Percentiles rank a stretch among this genome's conserved stretches.
These are phyloP conservation scores for Drosophila lacicola DNA, from an alignment of 2,888 invertebrate genomes.

Conservation along the genomic window DNA sequence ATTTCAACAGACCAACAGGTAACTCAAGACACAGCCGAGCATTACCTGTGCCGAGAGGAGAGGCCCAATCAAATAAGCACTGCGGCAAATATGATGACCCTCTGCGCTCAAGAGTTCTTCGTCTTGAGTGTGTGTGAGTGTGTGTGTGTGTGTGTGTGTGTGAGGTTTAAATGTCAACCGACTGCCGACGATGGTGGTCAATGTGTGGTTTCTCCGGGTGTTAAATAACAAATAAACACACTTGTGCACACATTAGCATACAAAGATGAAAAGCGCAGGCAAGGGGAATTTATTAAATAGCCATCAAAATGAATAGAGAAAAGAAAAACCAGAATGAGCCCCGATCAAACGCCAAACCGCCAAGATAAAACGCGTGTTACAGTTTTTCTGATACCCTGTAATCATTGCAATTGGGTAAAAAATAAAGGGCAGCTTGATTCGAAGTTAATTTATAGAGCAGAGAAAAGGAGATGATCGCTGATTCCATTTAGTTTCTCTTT, in stretches of 20 bases:
- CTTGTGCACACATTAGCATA: constrained; percentile 75
- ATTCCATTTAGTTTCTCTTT: too few species aligned
- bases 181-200: constrained; percentile 60
- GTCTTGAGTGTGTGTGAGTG: constrained; percentile 31
- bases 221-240: constrained; percentile 81
- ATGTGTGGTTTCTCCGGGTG: constrained; percentile 62
- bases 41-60: not conserved
- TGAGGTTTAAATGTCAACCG: constrained; percentile 54
- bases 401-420: too few species aligned
- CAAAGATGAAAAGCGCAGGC: constrained; percentile 44
- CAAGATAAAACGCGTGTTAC: constrained; percentile 41
- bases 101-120: constrained; percentile 7
- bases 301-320: constrained; percentile 44
- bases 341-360: constrained; percentile 46
- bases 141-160: constrained; percentile 21
- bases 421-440: too few species aligned
- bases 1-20: constrained; percentile 52
- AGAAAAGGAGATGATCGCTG: too few species aligned
- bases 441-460: too few species aligned
- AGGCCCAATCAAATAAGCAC: constrained; percentile 30
- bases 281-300: constrained; percentile 60
- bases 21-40: constrained; percentile 39
- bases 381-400: constrained; percentile 30
- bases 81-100: constrained; percentile 42
- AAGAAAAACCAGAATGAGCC: constrained; percentile 15